These are phyloP conservation scores for Podilymbus podiceps DNA, from an alignment of 2,113 vertebrate species.

Conservation along the genomic window DNA sequence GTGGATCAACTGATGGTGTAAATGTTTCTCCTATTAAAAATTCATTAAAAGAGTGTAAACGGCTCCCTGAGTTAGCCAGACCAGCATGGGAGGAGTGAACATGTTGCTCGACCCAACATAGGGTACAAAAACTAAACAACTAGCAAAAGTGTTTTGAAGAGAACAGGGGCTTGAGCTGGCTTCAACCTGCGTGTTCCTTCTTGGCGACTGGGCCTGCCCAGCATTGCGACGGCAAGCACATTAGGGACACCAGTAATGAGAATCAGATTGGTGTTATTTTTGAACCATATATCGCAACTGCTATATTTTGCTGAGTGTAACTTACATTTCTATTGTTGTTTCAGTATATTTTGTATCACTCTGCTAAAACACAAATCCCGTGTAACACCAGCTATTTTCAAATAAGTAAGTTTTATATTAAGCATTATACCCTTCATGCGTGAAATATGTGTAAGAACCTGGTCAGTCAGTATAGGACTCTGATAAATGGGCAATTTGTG, in stretches of 20 bases:
- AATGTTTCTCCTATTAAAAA: not conserved
- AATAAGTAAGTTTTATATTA: not conserved
- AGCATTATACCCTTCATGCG: not conserved
- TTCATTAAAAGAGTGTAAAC: not conserved
- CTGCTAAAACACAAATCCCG: not conserved
- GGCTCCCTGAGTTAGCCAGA: not conserved
- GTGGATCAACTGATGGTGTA: not conserved
- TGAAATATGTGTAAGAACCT: not conserved
- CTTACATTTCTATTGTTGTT: not conserved
- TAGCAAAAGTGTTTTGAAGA: not conserved
- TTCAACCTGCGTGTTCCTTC: not conserved
- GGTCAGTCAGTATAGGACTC: not conserved
- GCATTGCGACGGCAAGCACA: accelerated
- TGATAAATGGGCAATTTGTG: not conserved
- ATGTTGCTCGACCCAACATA: too few relatives aligned
- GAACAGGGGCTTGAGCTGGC: not conserved
- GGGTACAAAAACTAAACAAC: not conserved
- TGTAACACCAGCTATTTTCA: not conserved
- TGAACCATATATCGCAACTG: not conserved
- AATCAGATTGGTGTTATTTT: not conserved
- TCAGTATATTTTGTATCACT: not conserved
- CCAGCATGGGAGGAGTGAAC: not conserved
- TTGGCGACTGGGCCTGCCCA: not conserved
- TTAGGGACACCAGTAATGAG: not conserved
- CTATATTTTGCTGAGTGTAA: not conserved